phyloP scores from a whole-genome alignment of 2,888 invertebrate genomes.

The Melieria omissa region DNA sequence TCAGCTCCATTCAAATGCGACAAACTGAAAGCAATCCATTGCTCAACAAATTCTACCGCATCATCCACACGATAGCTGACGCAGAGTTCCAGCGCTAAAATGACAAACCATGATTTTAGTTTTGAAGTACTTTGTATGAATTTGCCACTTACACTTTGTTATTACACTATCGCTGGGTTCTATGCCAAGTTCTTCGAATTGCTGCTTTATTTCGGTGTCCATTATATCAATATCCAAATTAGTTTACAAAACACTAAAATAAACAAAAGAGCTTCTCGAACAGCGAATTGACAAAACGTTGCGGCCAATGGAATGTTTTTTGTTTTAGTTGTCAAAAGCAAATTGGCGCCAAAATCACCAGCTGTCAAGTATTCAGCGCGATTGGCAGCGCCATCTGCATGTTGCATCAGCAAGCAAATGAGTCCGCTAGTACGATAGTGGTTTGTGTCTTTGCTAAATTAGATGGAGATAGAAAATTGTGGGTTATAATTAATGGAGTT shows the following conservation, averaged over 20 bases:
- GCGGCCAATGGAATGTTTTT: conserved; percentile 19
- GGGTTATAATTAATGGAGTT: too few relatives aligned
- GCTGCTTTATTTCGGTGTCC: conserved; percentile 67
- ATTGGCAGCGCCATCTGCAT: conserved; percentile 4
- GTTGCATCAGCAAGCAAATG: not conserved
- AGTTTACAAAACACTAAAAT: conserved; percentile 40
- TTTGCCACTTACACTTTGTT: conserved; percentile 69
- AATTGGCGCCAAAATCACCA: conserved; percentile 26
- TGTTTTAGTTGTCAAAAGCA: conserved; percentile 23
- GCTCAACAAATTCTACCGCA: conserved; percentile 78
- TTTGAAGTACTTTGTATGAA: conserved; percentile 1
- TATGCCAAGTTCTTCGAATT: conserved; percentile 74
- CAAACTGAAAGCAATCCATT: conserved; percentile 82
- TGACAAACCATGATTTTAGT: not conserved
- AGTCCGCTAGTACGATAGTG: too few relatives aligned
- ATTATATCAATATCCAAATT: conserved; percentile 42
- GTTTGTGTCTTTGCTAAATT: too few relatives aligned
- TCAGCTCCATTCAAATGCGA: conserved; percentile 73
- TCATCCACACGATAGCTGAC: conserved; percentile 71
- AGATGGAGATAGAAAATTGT: too few relatives aligned
- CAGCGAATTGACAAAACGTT: not conserved
- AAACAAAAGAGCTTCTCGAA: conserved; percentile 35
- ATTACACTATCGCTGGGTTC: conserved; percentile 70
- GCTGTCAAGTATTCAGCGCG: conserved; percentile 3
- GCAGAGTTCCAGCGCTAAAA: conserved; percentile 42